Evolutionary conservation across 1,140 invertebrate species (phyloP), one percentile per base, ranked within the genome.

Genomic region (Nasonia giraulti): DNA sequence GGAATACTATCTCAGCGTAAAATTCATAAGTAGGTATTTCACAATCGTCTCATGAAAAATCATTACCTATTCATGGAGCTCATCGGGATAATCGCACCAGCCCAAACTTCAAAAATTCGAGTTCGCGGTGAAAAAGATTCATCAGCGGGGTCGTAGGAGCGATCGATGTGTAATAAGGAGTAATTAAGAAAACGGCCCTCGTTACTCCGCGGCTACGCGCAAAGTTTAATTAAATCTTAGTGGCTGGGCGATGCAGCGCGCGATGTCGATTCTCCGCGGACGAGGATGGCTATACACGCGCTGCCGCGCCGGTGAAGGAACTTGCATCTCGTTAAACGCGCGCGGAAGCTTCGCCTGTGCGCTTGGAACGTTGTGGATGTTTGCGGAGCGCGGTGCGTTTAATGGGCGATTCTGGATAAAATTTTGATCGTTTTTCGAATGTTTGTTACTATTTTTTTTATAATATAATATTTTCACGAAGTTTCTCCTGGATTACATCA

Each of bases 161-260:
- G 66, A 76, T 76, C 73, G 73, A 68, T 23, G 20, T 55, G 55
- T 76, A 76, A 82, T 75, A 75, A 82, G 50, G 37, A 82, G 50
- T 74, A 62, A 82, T 82, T 44, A 82, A 82, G 73, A 44, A 76
- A 76, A 82, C 50, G 31, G 50, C 31, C 55, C 55, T 76, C 73
- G 73, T 47, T 82, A 66, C 11, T 44, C n/a, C 20, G 14, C 33
- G 50, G 20, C 47, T 62, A 62, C 2, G 33, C 50, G 44, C 33
- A 12, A 82, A 82, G 47, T 82, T 82, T 82, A 82, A 82, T 82
- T 82, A 82, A 82, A 82, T 66, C 81, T 76, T 82, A 31, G 47
- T 68, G 3, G 37, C 68, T 3, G 11, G 5, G n/a, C 12, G 44
- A 40, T 40, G 33, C 55, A 75, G 27, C 40, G 75, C 50, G 55